Conservation (phyloP, 1,140 invertebrate species). For the Ips typographus region DNA sequence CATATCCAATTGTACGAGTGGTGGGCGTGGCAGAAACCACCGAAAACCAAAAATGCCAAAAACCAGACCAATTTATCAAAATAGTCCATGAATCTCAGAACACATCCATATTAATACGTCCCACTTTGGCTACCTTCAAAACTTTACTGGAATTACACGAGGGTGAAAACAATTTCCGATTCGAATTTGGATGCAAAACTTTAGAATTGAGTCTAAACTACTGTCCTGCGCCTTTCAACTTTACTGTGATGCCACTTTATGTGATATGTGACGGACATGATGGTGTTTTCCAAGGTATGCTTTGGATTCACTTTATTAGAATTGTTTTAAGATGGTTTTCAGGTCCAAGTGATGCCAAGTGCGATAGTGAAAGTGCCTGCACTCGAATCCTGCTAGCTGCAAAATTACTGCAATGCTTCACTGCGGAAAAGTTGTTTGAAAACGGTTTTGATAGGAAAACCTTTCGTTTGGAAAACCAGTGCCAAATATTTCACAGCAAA, state of each 20-base stretch:
- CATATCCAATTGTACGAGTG: slow-evolving; percentile 37
- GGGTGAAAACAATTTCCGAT: slow-evolving; percentile 41
- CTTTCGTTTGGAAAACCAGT: slow-evolving; percentile 75
- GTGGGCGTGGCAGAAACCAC: slow-evolving; percentile 19
- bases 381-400: slow-evolving; percentile 75
- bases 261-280: slow-evolving; percentile 74
- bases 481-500: slow-evolving; percentile 69
- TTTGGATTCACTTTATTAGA: not conserved
- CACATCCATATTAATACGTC: not conserved
- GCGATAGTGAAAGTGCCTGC: slow-evolving; percentile 72
- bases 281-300: slow-evolving; percentile 69
- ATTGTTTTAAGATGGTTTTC: too few relatives aligned
- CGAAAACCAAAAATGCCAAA: not conserved
- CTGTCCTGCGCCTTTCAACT: slow-evolving; percentile 24
- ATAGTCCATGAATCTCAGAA: not conserved
- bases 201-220: slow-evolving; percentile 33
- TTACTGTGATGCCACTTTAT: slow-evolving; percentile 67
- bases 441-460: slow-evolving; percentile 77
- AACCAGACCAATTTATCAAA: not conserved
- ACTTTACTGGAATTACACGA: slow-evolving; percentile 41
- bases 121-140: slow-evolving; percentile 38
- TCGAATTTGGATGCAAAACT: slow-evolving; percentile 41
- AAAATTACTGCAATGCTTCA: slow-evolving; percentile 81
- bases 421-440: slow-evolving; percentile 85
- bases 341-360: slow-evolving; percentile 35